These are phyloP conservation scores for Callocephalon fimbriatum DNA, from an alignment of 2,113 vertebrate genomes.

Conservation along the genomic window DNA sequence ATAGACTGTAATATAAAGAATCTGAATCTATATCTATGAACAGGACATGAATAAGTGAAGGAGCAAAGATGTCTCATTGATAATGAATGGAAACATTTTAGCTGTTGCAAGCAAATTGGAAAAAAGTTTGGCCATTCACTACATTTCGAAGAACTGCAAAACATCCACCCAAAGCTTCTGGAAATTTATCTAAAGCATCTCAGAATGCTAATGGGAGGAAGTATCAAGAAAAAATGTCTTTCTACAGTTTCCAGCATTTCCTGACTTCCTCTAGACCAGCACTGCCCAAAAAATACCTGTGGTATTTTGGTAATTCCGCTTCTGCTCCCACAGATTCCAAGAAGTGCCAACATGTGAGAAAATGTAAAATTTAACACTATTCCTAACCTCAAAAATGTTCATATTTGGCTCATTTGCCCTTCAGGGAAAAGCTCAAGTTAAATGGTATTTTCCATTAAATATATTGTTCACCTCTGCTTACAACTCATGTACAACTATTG, in stretches of 20 bases:
- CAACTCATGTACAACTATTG: neutral
- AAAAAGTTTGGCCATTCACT: neutral
- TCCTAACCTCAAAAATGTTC: neutral
- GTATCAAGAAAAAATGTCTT: neutral
- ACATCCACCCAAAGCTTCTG: neutral
- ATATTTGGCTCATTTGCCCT: neutral
- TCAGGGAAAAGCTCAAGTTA: neutral
- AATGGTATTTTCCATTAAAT: neutral
- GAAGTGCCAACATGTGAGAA: neutral
- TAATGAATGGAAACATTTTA: neutral
- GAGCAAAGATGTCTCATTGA: neutral
- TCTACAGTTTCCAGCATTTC: neutral
- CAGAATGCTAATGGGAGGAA: neutral
- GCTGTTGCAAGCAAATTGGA: neutral
- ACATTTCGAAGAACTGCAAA: neutral
- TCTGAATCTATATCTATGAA: neutral
- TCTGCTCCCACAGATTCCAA: neutral
- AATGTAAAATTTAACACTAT: neutral
- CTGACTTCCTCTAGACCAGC: neutral
- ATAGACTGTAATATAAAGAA: neutral
- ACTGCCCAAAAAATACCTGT: neutral
- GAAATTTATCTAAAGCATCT: neutral
- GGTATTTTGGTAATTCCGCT: neutral
- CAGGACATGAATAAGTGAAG: neutral
- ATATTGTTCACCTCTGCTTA: neutral